Base-by-base conservation (phyloP, 2,888 invertebrate genomes). In the Polydesmus complanatus region DNA sequence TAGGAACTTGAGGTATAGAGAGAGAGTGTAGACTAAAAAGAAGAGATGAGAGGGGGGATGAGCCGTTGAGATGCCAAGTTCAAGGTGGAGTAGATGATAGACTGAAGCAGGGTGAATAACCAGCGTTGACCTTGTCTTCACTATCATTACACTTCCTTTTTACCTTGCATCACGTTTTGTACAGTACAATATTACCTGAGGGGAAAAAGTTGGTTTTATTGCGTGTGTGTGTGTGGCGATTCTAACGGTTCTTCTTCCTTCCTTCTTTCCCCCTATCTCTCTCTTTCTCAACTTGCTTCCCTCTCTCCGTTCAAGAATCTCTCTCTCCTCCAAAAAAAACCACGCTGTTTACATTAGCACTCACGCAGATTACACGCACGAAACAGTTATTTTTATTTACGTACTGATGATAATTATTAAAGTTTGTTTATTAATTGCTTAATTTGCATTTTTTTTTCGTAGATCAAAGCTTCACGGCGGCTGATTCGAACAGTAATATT, bases 401-500 rank as follows among this genome's bases (percentile, higher is more conserved):
- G 14, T 14, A 37, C 14, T n/a, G n/a, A n/a, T n/a, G n/a, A n/a
- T n/a, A n/a, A n/a, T n/a, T n/a, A n/a, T n/a, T n/a, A n/a, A n/a
- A n/a, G n/a, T n/a, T n/a, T n/a, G n/a, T n/a, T n/a, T n/a, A n/a
- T n/a, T n/a, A n/a, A n/a, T 62, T 50, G n/a, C 14, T 5, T 37
- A 21, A 50, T 1, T 47, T 27, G 21, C 27, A 1, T 18, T 11
- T 21, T 55, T 3, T 21, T 11, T 51, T 47, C 53, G 51, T 80
- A 84, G 84, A 84, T 72, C 83, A 83, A 78, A 81, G 81, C 69
- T 84, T 83, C 78, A 81, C 82, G 69, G 68, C 69, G 55, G 86
- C 88, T 56, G 91, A 91, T 76, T 86, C 86, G 65, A 83, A 84
- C 72, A 85, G 84, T 73, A 80, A 81, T 59, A 86, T 84, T 66